Evolutionary conservation across 2,113 vertebrate species (phyloP), one percentile per base, ranked within the genome.

Genomic region (Calypte anna): DNA sequence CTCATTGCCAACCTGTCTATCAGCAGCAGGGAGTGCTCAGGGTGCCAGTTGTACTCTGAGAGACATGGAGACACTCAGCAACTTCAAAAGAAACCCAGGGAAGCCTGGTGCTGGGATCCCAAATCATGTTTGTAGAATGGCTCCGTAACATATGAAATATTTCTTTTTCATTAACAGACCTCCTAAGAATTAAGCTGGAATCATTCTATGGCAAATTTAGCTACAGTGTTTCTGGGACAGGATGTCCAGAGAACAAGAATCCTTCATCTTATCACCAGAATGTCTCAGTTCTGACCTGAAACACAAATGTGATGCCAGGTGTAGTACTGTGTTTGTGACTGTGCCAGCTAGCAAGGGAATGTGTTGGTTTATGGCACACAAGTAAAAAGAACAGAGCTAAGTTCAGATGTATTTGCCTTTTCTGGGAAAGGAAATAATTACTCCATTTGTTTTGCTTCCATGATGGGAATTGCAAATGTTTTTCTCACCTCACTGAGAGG

Each of bases 391-490:
- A 58, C 73, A 78, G 40, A 91, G 44, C 54, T 68, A 88, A 81
- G 58, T 93, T 95, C 80, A 84, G 73, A 66, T 91, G 78, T 10
- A 8, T 91, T 95, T 91, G 84, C 82, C 64, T 93, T 91, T 95
- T 72, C 82, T 94, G 61, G 85, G 76, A 96, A 95, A 96, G 61
- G 82, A 93, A 95, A 82, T 88, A 82, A 93, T 95, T 90, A 93
- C 81, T 91, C 36, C 81, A 21, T 90, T 95, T 94, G 76, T 78
- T 96, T 78, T 88, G 59, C 80, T 91, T 82, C 61, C 86, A 94
- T 80, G 80, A 92, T 92, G 72, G 95, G 72, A 93, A 93, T 22
- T 91, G 73, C 53, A 94, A 96, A 91, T 63, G 31, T 83, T 61
- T 87, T 84, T 92, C 78, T 92, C 94, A 94, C 79, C 48, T 86